Conservation (phyloP, 2,113 vertebrate genomes). For the Cavia porcellus region DNA sequence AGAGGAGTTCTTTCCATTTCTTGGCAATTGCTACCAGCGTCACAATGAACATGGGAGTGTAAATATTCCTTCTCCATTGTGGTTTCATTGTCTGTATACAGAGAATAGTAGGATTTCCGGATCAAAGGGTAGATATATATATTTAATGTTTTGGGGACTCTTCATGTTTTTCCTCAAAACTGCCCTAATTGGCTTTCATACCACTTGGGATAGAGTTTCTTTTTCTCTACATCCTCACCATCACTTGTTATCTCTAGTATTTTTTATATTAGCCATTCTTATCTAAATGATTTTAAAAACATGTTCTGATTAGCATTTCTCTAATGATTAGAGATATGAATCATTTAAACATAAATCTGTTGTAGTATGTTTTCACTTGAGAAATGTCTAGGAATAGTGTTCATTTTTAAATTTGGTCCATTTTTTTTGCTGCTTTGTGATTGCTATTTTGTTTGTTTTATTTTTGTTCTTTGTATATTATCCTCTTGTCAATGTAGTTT, state of each 20-base stretch:
- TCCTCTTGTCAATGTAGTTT: not conserved
- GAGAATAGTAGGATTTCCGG: not conserved
- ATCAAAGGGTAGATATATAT: not conserved
- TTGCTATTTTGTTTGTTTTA: not conserved
- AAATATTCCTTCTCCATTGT: not conserved
- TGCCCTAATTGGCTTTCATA: not conserved
- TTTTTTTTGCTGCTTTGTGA: not conserved
- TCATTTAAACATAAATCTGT: not conserved
- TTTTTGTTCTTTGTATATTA: not conserved
- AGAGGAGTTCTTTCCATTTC: not conserved
- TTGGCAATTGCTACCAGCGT: not conserved
- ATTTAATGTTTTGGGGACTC: not conserved
- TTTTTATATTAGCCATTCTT: not conserved
- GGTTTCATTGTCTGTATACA: not conserved
- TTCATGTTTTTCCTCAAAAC: not conserved
- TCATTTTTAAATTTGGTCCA: not conserved
- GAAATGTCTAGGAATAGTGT: not conserved
- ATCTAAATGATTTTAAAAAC: not conserved
- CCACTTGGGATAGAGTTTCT: not conserved
- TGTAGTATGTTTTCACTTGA: not conserved
- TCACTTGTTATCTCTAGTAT: not conserved
- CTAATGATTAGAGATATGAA: not conserved
- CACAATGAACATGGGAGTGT: not conserved
- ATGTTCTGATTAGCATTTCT: not conserved
- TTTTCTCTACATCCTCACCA: not conserved